A percentile compares a stretch with the other conserved stretches of the same genome.
These are phyloP conservation scores for Pherbina coryleti DNA, from an alignment of 2,888 invertebrate genomes.

Conservation along the genomic window DNA sequence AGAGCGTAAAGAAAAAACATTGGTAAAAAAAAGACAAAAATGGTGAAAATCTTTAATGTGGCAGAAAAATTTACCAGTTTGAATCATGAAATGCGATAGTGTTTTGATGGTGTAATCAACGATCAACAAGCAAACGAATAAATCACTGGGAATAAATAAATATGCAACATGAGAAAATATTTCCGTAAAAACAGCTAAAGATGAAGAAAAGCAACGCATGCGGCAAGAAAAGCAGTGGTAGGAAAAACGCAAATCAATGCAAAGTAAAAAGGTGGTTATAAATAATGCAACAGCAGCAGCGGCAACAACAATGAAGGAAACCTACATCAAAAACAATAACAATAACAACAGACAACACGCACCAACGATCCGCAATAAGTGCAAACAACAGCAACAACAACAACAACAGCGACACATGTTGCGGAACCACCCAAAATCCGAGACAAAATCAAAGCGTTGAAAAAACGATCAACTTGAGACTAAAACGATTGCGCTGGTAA, in stretches of 20 bases:
- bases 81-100: background rate
- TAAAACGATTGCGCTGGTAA: background rate
- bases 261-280: slow-evolving; percentile 41
- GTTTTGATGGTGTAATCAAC: slow-evolving; percentile 13
- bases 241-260: slow-evolving; percentile 48
- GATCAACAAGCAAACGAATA: slow-evolving; percentile 13
- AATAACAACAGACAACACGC: slow-evolving; percentile 44
- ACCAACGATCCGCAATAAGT: slow-evolving; percentile 1
- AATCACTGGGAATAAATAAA: slow-evolving; percentile 10
- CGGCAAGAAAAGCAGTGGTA: background rate
- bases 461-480: background rate
- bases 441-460: background rate
- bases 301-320: slow-evolving; percentile 21
- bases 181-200: background rate
- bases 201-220: background rate
- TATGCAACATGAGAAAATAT: slow-evolving; percentile 22
- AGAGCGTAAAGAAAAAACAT: background rate
- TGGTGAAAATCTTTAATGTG: slow-evolving; percentile 31
- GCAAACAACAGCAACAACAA: background rate
- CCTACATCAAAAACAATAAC: background rate
- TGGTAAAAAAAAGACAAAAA: background rate
- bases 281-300: slow-evolving; percentile 41
- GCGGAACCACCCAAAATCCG: slow-evolving; percentile 23
- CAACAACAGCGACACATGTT: slow-evolving; percentile 17
- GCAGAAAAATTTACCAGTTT: slow-evolving; percentile 9